Evolutionary conservation across 2,113 vertebrate species (phyloP).

Genomic region (Gavia stellata): DNA sequence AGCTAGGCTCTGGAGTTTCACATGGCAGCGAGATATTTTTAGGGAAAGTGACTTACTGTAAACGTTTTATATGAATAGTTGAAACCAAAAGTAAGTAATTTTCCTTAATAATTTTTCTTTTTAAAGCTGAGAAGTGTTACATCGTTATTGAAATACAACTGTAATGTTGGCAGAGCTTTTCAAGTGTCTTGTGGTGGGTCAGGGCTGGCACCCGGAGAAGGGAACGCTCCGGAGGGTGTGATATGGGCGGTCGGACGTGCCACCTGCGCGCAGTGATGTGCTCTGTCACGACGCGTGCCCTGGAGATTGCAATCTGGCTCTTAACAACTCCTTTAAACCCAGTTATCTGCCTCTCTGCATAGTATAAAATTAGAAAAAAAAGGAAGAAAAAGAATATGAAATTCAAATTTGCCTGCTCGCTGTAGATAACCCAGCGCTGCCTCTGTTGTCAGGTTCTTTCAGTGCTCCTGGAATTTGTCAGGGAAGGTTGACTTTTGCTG

Average conservation of each 20-base stretch:
- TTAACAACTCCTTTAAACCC: not conserved
- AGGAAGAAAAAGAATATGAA: not conserved
- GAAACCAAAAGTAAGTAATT: not conserved
- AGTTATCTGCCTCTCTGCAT: not conserved
- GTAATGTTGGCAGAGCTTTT: not conserved
- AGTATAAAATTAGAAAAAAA: not conserved
- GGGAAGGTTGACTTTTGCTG: not conserved
- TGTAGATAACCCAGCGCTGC: conserved; percentile 17
- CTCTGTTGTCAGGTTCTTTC: not conserved
- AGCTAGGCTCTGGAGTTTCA: not conserved
- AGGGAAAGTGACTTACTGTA: not conserved
- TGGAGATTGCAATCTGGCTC: not conserved
- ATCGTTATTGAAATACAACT: not conserved
- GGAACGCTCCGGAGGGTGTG: not conserved
- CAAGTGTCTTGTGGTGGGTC: not conserved
- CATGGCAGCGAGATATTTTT: not conserved
- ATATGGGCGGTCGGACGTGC: not conserved
- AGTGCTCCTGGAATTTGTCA: conserved; percentile 1
- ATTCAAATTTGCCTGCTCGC: not conserved
- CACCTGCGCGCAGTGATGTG: not conserved
- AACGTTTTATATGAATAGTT: not conserved
- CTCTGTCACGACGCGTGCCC: not conserved
- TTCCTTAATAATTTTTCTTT: not conserved
- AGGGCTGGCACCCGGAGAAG: not conserved
- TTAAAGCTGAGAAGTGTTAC: not conserved